Base-by-base conservation (phyloP, 2,113 vertebrate genomes). In the Loxodonta africana region DNA sequence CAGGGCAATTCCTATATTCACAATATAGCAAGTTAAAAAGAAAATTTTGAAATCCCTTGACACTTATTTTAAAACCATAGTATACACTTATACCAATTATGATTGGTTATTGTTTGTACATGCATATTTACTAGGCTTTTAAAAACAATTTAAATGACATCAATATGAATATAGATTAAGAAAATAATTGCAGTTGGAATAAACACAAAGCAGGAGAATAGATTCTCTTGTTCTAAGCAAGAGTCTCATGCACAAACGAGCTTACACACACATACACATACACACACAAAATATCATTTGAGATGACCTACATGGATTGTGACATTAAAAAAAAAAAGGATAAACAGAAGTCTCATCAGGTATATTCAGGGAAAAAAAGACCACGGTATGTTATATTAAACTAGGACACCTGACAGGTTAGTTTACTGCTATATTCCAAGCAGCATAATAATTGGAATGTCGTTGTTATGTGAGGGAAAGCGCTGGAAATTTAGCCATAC, bases 391-490 rank as follows among this genome's bases (percentile, higher is more conserved):
- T 65, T 94, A 18, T 44, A 65, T 94, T 97, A 97, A 94, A 92
- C 69, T 37, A 71, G 73, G 65, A 77, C 80, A 93, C 71, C 90
- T 92, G 94, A 95, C 8, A 37, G 91, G 8, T 92, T 92, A 51
- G 63, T 96, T 96, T 85, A 81, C 62, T 48, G 71, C 74, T 63
- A 25, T 84, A 7, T 88, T 94, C 95, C 95, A 80, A 97, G 91
- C 78, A 94, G 73, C 83, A 82, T 2, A 5, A 73, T 95, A 65
- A 94, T 97, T 97, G 97, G 90, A 86, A 77, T 94, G 91, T 78
- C 93, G 85, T 95, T 97, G 93, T 83, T 97, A 69, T 77, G 48
- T 80, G 96, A 85, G 97, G 65, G 76, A 95, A 93, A 97, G 84
- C 11, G 65, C n/a, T 89, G 88, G 90, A 97, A 96, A 76, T 96